Evolutionary conservation across 2,113 vertebrate genomes (phyloP), one percentile per base, ranked within the genome.

Genomic region (Vidua macroura): DNA sequence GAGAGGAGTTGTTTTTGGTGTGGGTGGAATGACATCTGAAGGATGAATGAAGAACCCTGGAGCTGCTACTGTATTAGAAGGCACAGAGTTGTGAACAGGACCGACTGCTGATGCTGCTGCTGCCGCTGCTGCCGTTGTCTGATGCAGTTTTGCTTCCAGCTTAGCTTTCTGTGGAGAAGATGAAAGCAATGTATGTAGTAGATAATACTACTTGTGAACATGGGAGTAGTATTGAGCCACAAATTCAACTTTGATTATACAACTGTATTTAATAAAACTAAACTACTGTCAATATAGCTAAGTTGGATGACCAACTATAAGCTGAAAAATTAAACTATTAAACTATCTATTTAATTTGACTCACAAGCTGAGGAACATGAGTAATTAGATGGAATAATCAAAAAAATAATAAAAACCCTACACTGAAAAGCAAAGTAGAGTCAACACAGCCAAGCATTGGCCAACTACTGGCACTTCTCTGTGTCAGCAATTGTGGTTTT

Each of bases 11-110:
- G 99, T 99, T 98, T 99, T 99, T 67, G 99, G 99, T 56, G 99
- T 99, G 11, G 99, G 99, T 19, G 99, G 99, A 97, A 99, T 99
- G 93, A 99, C 99, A 64, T 99, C 99, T 25, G 99, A 99, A 60
- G 99, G 99, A 96, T 99, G 99, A 88, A 99, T 99, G 97, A 99
- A 99, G 97, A 99, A 99, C 88, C 99, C 99, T 15, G 99, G 99
- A 33, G 99, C 98, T 7, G 98, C 98, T 70, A 98, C 98, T 59
- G 99, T 95, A 97, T 99, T 99, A 92, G 99, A 99, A 98, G 99
- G 98, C 98, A 99, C 98, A 31, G 99, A 99, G 98, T 99, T 99
- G 97, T 99, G 99, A 96, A 99, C 98, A 95, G 99, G 98, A 77
- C 99, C 99, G 92, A 98, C 98, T 60, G 98, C 98, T 28, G 99